Evolutionary conservation across 1,140 invertebrate genomes (phyloP).

Genomic region (Hermetia illucens): DNA sequence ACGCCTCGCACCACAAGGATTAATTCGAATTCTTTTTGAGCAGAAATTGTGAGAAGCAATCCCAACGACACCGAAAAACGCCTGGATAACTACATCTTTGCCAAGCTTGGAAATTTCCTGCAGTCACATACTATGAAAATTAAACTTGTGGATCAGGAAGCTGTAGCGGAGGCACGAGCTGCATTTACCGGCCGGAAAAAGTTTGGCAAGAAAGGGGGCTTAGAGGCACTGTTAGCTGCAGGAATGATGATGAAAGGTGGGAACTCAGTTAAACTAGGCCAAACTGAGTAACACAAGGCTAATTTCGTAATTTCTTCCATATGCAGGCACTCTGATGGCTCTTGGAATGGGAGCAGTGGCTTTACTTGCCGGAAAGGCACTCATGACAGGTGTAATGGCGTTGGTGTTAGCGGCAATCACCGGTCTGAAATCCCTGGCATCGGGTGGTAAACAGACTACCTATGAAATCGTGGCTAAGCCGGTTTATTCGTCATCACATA

Average conservation of each 20-base stretch:
- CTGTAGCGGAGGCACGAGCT: constrained; percentile 38
- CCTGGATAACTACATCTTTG: constrained; percentile 58
- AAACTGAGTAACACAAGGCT: not conserved
- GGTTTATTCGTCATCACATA: constrained; percentile 53
- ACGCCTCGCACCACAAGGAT: not conserved
- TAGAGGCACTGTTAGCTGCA: constrained; percentile 41
- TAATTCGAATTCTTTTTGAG: constrained; percentile 7
- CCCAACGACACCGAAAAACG: constrained; percentile 59
- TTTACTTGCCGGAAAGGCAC: constrained; percentile 63
- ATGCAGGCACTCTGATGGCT: constrained; percentile 52
- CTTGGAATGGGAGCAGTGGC: constrained; percentile 60
- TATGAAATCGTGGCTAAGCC: constrained; percentile 75
- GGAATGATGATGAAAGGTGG: constrained; percentile 50
- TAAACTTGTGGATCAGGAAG: constrained; percentile 47
- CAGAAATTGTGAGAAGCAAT: constrained; percentile 54
- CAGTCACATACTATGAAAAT: constrained; percentile 58
- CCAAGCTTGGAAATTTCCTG: constrained; percentile 52
- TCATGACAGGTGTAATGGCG: constrained; percentile 69
- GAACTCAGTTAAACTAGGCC: constrained; percentile 3
- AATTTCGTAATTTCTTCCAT: constrained; percentile 8
- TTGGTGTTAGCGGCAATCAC: constrained; percentile 61
- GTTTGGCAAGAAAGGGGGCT: constrained; percentile 38
- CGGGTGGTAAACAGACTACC: constrained; percentile 55
- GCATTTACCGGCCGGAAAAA: constrained; percentile 33
- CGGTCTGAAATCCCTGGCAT: constrained; percentile 54